Percentiles rank a stretch among this genome's conserved stretches.
phyloP scores from a whole-genome alignment of 2,113 vertebrate genomes.

The Laticauda laticaudata region DNA sequence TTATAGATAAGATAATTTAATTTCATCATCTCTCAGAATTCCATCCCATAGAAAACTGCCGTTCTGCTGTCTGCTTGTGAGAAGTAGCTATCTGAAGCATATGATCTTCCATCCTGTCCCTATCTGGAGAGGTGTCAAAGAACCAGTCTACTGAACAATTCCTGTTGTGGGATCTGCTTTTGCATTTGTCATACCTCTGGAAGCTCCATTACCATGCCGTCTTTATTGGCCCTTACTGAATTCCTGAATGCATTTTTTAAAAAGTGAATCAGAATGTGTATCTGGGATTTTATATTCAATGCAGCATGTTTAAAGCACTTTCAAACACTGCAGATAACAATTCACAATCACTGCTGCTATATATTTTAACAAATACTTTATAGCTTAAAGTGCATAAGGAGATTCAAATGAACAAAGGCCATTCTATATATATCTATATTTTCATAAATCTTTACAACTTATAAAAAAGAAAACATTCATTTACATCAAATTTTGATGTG shows the following conservation, averaged over 20 bases:
- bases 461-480: constrained; percentile 58
- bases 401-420: constrained; percentile 23
- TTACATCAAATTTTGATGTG: constrained; percentile 43
- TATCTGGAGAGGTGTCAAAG: background rate
- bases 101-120: background rate
- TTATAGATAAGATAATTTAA: background rate
- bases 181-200: background rate
- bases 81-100: background rate
- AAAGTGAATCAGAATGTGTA: background rate
- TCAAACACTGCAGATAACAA: constrained; percentile 46
- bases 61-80: background rate
- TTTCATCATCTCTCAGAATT: background rate
- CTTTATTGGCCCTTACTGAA: background rate
- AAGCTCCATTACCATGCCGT: background rate
- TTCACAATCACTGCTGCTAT: constrained; percentile 37
- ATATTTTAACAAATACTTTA: constrained; percentile 32
- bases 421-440: constrained; percentile 62
- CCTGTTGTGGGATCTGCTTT: background rate
- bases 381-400: constrained; percentile 37
- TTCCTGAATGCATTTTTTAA: background rate
- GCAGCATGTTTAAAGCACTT: constrained; percentile 1
- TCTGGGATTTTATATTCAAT: background rate
- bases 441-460: constrained; percentile 54
- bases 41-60: background rate
- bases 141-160: background rate